A percentile compares a stretch with the other conserved stretches of the same genome.
phyloP scores from a whole-genome alignment of 2,797 vertebrate species.

The Pachyuromys duprasi region DNA sequence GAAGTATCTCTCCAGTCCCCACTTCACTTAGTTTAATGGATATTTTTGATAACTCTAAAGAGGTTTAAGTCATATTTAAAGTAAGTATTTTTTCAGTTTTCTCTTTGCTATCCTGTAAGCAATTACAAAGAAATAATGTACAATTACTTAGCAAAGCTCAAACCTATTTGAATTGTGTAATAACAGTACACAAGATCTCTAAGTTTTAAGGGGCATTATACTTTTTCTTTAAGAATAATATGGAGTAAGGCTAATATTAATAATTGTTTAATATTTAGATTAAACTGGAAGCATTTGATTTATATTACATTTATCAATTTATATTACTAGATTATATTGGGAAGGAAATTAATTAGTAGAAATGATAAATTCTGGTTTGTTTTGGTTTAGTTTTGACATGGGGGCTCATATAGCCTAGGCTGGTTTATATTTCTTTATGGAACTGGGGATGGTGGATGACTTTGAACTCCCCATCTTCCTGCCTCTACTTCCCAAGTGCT shows the following conservation, averaged over 20 bases:
- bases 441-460: background rate
- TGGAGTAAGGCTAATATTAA: background rate
- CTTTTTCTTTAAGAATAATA: background rate
- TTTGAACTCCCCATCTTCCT: background rate
- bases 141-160: constrained; percentile 36
- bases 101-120: background rate
- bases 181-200: constrained; percentile 5
- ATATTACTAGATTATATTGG: background rate
- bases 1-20: too few relatives aligned
- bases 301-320: constrained; percentile 9
- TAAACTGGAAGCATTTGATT: constrained; percentile 11
- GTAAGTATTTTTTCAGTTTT: constrained; percentile 35
- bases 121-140: background rate
- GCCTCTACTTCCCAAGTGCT: background rate
- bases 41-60: constrained; percentile 24
- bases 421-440: background rate
- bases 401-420: background rate
- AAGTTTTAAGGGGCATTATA: background rate
- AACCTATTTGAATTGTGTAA: constrained; percentile 40
- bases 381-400: background rate
- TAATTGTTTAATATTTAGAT: constrained; percentile 18
- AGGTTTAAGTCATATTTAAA: constrained; percentile 49
- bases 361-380: background rate
- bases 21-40: background rate
- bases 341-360: constrained; percentile 8